Percentiles rank a stretch among this genome's conserved stretches.
phyloP scores from a whole-genome alignment of 2,113 vertebrate species.

The Diglossa brunneiventris region DNA sequence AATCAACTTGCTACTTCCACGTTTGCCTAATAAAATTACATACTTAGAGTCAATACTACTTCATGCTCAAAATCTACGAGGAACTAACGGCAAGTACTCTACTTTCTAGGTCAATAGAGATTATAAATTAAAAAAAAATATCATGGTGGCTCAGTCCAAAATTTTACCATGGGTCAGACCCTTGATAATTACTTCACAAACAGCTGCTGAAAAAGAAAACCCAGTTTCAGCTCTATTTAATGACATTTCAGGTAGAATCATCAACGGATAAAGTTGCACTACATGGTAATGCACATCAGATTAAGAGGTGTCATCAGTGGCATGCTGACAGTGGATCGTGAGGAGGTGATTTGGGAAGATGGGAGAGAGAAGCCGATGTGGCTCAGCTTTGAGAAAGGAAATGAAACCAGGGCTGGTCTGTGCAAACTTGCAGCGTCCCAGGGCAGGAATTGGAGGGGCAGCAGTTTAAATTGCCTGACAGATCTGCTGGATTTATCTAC shows the following conservation, averaged over 20 bases:
- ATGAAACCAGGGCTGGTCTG: not conserved
- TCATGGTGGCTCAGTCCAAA: conserved; percentile 6
- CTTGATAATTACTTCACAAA: not conserved
- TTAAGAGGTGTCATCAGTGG: not conserved
- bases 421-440: not conserved
- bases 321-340: not conserved
- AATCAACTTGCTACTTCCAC: conserved; percentile 18
- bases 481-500: not conserved
- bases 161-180: not conserved
- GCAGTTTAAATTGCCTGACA: not conserved
- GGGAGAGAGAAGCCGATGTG: not conserved
- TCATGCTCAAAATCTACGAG: conserved; percentile 60
- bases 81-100: conserved; percentile 44
- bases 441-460: not conserved
- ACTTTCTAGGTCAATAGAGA: conserved; percentile 46
- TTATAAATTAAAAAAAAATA: not conserved
- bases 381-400: not conserved
- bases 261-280: not conserved
- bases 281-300: conserved; percentile 48
- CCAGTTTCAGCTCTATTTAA: conserved; percentile 41
- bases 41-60: conserved; percentile 54
- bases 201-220: conserved; percentile 39
- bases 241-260: conserved; percentile 10
- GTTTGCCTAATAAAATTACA: conserved; percentile 51
- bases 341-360: not conserved